Percentiles rank a stretch among this genome's conserved stretches.
phyloP scores from a whole-genome alignment of 2,113 vertebrate species.

The Oxygymnocypris stewartii region DNA sequence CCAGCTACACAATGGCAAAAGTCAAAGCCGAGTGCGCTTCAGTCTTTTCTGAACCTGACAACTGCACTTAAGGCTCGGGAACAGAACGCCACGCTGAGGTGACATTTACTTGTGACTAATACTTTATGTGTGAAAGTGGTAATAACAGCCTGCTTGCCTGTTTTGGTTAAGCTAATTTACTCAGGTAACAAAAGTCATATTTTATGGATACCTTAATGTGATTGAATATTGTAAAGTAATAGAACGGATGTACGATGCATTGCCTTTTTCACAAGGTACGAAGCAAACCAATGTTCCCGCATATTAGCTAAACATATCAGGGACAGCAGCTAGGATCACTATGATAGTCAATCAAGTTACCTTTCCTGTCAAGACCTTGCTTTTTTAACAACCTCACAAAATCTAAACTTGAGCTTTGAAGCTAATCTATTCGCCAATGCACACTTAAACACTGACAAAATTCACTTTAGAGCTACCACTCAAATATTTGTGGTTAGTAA shows the following conservation, averaged over 20 bases:
- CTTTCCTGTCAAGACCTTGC: neutral
- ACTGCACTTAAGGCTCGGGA: slow-evolving; percentile 25
- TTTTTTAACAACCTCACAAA: neutral
- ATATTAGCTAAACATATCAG: slow-evolving; percentile 37
- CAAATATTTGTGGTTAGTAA: neutral
- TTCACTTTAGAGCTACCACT: neutral
- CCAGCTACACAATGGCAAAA: neutral
- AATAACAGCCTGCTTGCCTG: slow-evolving; percentile 24
- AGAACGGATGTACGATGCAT: slow-evolving; percentile 32
- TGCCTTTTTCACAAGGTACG: slow-evolving; percentile 1
- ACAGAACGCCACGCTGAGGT: slow-evolving; percentile 33
- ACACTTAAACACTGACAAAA: neutral
- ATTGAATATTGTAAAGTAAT: slow-evolving; percentile 31
- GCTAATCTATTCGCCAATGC: neutral
- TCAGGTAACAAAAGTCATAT: slow-evolving; percentile 34
- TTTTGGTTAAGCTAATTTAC: slow-evolving; percentile 42
- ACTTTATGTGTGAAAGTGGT: slow-evolving; percentile 31
- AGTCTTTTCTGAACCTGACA: slow-evolving; percentile 32
- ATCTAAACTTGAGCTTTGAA: neutral
- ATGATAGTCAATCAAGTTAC: slow-evolving; percentile 30
- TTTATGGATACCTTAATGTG: slow-evolving; percentile 39
- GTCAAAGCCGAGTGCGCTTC: neutral
- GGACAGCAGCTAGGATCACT: slow-evolving; percentile 19
- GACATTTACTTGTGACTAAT: slow-evolving; percentile 48
- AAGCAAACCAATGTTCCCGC: neutral